These are phyloP conservation scores for Jaculus jaculus DNA, from an alignment of 2,113 vertebrate genomes.

Conservation along the genomic window DNA sequence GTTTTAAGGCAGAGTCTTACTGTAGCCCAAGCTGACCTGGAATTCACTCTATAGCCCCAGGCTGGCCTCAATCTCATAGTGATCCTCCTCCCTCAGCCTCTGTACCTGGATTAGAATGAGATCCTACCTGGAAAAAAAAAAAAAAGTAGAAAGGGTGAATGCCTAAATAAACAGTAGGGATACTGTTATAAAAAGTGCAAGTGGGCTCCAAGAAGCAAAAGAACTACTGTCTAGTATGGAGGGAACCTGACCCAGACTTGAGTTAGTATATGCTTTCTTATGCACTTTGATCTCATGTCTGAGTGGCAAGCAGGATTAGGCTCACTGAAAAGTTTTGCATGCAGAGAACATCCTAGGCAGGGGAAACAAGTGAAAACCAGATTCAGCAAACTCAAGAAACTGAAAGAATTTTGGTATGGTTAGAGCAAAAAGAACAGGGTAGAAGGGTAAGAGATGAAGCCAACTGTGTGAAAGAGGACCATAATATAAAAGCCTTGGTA, in stretches of 20 bases:
- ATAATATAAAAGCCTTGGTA: background rate
- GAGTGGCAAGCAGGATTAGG: background rate
- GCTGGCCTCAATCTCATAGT: too few species aligned
- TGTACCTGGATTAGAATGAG: too few species aligned
- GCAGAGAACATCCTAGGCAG: background rate
- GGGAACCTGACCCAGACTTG: background rate
- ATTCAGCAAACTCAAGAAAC: background rate
- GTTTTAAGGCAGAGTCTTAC: too few species aligned
- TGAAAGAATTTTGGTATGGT: background rate
- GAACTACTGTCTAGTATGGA: background rate
- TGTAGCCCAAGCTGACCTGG: too few species aligned
- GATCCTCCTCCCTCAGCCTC: too few species aligned
- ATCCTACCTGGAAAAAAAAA: too few species aligned
- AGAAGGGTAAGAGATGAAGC: background rate
- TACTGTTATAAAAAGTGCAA: background rate
- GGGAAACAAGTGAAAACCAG: background rate
- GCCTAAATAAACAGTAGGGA: background rate
- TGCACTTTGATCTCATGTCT: background rate
- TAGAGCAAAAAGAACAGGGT: background rate
- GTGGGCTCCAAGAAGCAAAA: background rate
- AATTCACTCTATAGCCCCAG: too few species aligned
- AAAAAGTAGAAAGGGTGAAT: background rate
- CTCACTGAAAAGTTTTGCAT: background rate
- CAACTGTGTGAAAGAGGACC: background rate
- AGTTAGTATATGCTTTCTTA: background rate